Evolutionary conservation across 1,140 invertebrate genomes (phyloP).

Genomic region (Subanguina moxae): DNA sequence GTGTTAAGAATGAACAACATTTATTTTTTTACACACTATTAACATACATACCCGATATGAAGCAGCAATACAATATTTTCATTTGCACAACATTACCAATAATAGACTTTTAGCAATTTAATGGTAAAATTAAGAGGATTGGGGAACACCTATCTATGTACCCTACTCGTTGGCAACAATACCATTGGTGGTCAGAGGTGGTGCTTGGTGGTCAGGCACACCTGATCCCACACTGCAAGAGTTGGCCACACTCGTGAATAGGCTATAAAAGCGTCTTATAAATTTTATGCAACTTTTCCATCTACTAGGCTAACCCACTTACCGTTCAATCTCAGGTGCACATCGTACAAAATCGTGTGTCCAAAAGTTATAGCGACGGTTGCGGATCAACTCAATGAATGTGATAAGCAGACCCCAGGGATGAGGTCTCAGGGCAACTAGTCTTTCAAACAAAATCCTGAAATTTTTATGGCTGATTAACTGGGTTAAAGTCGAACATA

Average conservation of each 20-base stretch:
- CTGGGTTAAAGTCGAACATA: not conserved
- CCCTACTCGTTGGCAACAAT: not conserved
- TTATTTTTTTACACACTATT: no score
- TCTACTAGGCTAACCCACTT: not conserved
- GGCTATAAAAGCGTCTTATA: constrained; percentile 20
- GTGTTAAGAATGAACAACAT: no score
- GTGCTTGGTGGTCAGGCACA: not conserved
- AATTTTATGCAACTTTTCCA: not conserved
- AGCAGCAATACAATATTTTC: no score
- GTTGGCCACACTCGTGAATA: constrained; percentile 38
- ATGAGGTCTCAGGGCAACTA: constrained; percentile 95
- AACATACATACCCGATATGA: no score
- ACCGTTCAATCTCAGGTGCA: constrained; percentile 73
- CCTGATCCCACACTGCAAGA: constrained; percentile 29
- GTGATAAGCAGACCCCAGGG: constrained; percentile 98
- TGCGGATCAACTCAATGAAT: constrained; percentile 97
- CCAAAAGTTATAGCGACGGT: constrained; percentile 98
- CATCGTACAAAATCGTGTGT: constrained; percentile 97
- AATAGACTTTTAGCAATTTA: no score
- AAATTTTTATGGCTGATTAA: constrained; percentile 19
- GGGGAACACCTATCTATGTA: not conserved
- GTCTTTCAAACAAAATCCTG: constrained; percentile 86
- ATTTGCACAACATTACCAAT: no score
- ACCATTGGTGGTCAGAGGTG: not conserved
- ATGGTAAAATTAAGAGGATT: no score